These are phyloP conservation scores for Carcharodon carcharias DNA, from an alignment of 2,797 vertebrate species.

Conservation along the genomic window DNA sequence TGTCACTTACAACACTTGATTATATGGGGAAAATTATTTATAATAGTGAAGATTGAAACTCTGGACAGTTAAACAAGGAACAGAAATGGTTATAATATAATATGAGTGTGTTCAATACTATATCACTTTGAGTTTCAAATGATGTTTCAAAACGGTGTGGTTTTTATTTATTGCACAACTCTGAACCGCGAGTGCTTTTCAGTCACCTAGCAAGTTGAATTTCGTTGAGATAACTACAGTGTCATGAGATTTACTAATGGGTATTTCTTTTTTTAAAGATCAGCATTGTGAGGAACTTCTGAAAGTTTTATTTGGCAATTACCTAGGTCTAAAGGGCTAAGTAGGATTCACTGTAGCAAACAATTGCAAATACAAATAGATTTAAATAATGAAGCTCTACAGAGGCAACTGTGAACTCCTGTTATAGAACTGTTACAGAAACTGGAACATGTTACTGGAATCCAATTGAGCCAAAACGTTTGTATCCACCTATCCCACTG, in stretches of 20 bases:
- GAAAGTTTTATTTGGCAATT: background rate
- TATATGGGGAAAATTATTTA: background rate
- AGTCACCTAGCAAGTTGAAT: background rate
- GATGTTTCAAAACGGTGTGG: background rate
- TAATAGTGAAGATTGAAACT: background rate
- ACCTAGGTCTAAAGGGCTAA: slow-evolving; percentile 2
- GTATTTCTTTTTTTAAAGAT: background rate
- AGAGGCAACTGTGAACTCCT: slow-evolving; percentile 54
- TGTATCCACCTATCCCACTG: slow-evolving; percentile 66
- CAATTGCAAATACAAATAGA: slow-evolving; percentile 26
- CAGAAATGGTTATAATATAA: background rate
- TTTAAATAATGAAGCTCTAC: slow-evolving; percentile 39
- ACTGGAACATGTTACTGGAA: slow-evolving; percentile 67
- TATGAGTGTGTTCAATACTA: background rate
- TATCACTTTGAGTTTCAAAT: background rate
- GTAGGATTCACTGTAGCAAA: slow-evolving; percentile 20
- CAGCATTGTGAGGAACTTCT: background rate
- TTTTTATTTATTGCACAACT: background rate
- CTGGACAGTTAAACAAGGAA: background rate
- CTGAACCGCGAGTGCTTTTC: background rate
- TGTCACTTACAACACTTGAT: background rate
- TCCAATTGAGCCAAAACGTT: slow-evolving; percentile 63
- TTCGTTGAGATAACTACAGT: background rate
- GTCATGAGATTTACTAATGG: background rate
- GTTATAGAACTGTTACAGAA: slow-evolving; percentile 45